phyloP scores from a whole-genome alignment of 2,113 vertebrate genomes.

The Pipa parva region DNA sequence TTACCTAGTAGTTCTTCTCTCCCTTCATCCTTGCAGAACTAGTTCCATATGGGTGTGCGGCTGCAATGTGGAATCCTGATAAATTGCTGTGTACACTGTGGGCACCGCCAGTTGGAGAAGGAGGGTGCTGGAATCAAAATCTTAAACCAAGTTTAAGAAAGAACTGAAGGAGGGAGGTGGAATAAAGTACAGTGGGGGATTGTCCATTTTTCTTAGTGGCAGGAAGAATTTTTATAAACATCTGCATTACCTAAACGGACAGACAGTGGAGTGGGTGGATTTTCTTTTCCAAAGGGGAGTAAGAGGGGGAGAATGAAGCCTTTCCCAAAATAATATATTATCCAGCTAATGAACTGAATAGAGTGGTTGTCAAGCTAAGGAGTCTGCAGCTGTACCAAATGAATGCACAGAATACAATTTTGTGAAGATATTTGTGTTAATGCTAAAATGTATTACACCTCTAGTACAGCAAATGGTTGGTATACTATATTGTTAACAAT shows the following conservation, averaged over 20 bases:
- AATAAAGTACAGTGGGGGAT: slow-evolving; percentile 7
- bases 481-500: no score
- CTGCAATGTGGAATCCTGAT: slow-evolving; percentile 39
- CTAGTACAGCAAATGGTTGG: no score
- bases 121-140: slow-evolving; percentile 14
- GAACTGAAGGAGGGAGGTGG: slow-evolving; percentile 29
- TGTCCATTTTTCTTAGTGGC: slow-evolving; percentile 41
- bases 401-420: no score
- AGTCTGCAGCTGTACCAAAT: no score
- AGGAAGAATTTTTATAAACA: slow-evolving; percentile 44
- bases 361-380: no score
- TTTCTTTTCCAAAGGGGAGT: slow-evolving; percentile 5
- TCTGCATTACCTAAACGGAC: slow-evolving; percentile 35
- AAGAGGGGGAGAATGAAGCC: not conserved
- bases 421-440: no score
- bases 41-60: slow-evolving; percentile 41
- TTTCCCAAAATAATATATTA: slow-evolving; percentile 3
- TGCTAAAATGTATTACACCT: no score
- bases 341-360: not conserved
- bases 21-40: slow-evolving; percentile 35
- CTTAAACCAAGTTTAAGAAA: slow-evolving; percentile 11
- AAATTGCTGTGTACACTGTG: slow-evolving; percentile 28
- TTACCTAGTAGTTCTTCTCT: slow-evolving; percentile 34
- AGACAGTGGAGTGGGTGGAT: slow-evolving; percentile 21
- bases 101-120: slow-evolving; percentile 33